Conservation (phyloP, 1,140 invertebrate species). For the Tyrophagus putrescentiae region DNA sequence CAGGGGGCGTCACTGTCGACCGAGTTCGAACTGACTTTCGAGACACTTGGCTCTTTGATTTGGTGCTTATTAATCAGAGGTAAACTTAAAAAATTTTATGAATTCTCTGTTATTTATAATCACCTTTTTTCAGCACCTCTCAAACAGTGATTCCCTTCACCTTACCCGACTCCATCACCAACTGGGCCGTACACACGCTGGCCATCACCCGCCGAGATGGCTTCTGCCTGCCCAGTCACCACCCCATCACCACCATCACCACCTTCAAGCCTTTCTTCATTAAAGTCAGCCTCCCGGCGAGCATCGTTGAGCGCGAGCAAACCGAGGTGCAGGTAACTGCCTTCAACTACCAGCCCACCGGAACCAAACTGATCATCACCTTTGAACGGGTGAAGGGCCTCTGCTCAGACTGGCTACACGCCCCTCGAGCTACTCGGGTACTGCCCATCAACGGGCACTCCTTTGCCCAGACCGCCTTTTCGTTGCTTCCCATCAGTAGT, state of each 20-base stretch:
- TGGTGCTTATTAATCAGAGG: constrained; percentile 24
- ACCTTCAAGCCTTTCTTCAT: constrained; percentile 33
- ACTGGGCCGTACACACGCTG: constrained; percentile 32
- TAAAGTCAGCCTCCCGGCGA: constrained; percentile 33
- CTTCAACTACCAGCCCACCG: no score
- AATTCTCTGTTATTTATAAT: not conserved
- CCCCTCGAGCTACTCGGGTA: constrained; percentile 27
- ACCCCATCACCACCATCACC: constrained; percentile 29
- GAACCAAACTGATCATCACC: no score
- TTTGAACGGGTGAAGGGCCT: constrained; percentile 30
- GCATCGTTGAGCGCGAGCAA: constrained; percentile 34
- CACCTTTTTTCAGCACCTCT: not conserved
- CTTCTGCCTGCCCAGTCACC: constrained; percentile 31
- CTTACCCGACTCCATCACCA: constrained; percentile 34
- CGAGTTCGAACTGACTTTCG: constrained; percentile 29
- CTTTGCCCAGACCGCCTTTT: no score
- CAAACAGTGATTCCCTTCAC: not conserved
- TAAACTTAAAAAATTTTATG: no score
- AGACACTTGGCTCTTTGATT: constrained; percentile 33
- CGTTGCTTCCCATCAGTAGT: no score
- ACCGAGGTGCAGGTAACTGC: constrained; percentile 33
- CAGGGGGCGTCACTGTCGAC: not conserved
- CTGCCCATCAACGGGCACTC: no score
- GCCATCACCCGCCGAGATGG: constrained; percentile 29
- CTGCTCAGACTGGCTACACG: constrained; percentile 28